Evolutionary conservation across 2,113 vertebrate genomes (phyloP).

Genomic region (Actenoides hombroni): DNA sequence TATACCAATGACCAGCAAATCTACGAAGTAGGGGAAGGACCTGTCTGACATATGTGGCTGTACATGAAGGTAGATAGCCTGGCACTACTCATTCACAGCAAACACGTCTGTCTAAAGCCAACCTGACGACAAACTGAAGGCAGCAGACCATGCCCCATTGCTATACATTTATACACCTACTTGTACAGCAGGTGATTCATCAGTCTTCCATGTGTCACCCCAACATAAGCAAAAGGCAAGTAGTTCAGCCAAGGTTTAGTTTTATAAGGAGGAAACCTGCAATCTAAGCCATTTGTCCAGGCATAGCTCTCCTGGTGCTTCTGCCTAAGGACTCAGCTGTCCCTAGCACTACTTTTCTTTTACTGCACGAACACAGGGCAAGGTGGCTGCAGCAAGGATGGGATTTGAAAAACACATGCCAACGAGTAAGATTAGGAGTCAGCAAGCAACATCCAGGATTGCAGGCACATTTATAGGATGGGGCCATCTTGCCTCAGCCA

Average conservation of each 20-base stretch:
- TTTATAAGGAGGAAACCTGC: background rate
- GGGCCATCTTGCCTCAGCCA: background rate
- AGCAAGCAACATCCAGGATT: background rate
- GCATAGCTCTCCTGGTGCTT: background rate
- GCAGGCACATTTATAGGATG: background rate
- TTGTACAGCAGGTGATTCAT: background rate
- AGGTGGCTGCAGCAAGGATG: accelerated
- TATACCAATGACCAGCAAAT: background rate
- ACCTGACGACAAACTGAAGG: accelerated
- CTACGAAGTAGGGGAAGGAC: background rate
- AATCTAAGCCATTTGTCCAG: background rate
- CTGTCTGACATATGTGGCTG: background rate
- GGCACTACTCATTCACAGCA: background rate
- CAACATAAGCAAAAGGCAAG: background rate
- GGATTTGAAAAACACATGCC: background rate
- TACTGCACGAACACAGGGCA: background rate
- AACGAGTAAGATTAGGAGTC: background rate
- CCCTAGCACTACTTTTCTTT: background rate
- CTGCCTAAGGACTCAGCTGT: background rate
- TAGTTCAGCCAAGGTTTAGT: background rate
- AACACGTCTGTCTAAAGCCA: background rate
- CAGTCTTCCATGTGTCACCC: background rate
- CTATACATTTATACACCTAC: background rate
- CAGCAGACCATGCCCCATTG: background rate
- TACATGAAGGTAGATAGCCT: background rate